Evolutionary conservation across 2,888 invertebrate species (phyloP).

Genomic region (Leptopilina drosophilae): DNA sequence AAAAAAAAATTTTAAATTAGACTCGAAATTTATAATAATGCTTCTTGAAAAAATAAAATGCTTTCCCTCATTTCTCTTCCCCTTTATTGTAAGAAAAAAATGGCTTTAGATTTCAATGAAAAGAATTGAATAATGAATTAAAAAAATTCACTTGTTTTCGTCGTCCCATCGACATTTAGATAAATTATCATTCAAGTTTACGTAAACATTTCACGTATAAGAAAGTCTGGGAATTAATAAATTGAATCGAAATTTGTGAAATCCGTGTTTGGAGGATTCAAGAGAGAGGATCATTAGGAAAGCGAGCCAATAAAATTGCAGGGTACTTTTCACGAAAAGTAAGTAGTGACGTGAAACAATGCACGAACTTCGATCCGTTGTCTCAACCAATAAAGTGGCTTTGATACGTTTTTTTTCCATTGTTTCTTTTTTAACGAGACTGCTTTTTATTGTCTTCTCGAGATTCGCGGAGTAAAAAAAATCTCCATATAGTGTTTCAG

Average conservation of each 20-base stretch:
- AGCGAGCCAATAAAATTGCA: slow-evolving; percentile 21
- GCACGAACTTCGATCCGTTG: slow-evolving; percentile 26
- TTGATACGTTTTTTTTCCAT: slow-evolving; percentile 23
- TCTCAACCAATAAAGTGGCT: slow-evolving; percentile 25
- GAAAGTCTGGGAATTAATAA: background rate
- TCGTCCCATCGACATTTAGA: slow-evolving; percentile 23
- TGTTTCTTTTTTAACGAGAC: background rate
- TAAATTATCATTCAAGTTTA: background rate
- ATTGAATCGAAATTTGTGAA: slow-evolving; percentile 26
- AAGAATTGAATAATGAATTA: background rate
- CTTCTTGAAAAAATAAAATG: background rate
- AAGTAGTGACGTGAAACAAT: slow-evolving; percentile 30
- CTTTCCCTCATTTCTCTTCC: background rate
- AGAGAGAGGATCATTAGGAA: slow-evolving; percentile 29
- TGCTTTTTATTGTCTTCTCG: slow-evolving; percentile 6
- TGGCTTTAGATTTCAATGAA: background rate
- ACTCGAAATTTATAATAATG: background rate
- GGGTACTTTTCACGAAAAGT: slow-evolving; percentile 11
- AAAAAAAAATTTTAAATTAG: slow-evolving; percentile 9
- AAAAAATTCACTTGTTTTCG: slow-evolving; percentile 1
- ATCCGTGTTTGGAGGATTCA: slow-evolving; percentile 19
- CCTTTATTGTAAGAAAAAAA: background rate
- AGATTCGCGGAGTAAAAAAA: slow-evolving; percentile 1
- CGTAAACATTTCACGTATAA: slow-evolving; percentile 19
- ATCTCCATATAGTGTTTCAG: background rate